A percentile compares a stretch with the other conserved stretches of the same genome.
Conservation (phyloP, 2,797 vertebrate species). For the Sebastes aleutianus region DNA sequence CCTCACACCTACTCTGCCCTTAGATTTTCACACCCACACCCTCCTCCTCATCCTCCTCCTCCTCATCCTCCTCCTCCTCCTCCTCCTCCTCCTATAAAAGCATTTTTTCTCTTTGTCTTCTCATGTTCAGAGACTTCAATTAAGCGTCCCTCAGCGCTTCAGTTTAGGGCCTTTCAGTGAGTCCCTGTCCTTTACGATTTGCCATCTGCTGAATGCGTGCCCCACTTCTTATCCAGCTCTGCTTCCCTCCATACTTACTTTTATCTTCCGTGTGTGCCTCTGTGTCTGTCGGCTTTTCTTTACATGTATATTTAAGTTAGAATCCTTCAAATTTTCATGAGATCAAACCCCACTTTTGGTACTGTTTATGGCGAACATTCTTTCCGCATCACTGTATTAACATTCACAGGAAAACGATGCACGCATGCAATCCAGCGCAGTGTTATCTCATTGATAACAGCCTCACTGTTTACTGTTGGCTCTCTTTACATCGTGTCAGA, state of each 20-base stretch:
- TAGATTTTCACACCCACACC: slow-evolving; percentile 14
- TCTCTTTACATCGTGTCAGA: neutral
- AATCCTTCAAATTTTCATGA: neutral
- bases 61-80: too few species aligned
- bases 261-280: neutral
- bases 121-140: slow-evolving; percentile 8
- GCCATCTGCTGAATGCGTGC: slow-evolving; percentile 35
- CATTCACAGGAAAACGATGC: neutral
- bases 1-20: slow-evolving; percentile 20
- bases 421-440: neutral
- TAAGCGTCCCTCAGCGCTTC: slow-evolving; percentile 23
- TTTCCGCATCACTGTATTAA: neutral
- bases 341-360: neutral
- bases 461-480: neutral
- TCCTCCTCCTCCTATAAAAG: neutral
- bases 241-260: neutral
- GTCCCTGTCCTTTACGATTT: slow-evolving; percentile 7
- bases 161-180: slow-evolving; percentile 30
- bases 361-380: neutral
- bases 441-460: neutral
- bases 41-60: too few species aligned
- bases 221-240: neutral
- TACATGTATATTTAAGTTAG: neutral
- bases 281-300: neutral
- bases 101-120: slow-evolving; percentile 11